Evolutionary conservation across 1,140 invertebrate genomes (phyloP), one percentile per base, ranked within the genome.

Genomic region (Apis laboriosa): DNA sequence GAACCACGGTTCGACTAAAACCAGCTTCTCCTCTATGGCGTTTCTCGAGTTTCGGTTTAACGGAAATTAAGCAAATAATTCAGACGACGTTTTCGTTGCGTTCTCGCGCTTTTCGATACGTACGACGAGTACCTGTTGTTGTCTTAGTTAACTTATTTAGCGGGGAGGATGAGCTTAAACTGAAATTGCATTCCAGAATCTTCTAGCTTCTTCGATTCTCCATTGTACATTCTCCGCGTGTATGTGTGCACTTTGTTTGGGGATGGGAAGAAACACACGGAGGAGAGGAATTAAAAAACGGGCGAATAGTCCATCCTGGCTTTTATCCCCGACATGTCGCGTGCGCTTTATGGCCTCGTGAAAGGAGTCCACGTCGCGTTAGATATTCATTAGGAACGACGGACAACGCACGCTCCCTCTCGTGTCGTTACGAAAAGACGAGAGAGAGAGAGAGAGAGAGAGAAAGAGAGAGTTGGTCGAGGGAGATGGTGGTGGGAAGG

Each of bases 31-130:
- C 68, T 58, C 64, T 24, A 78, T 49, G 83, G 66, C 84, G 72
- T 85, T 34, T 34, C 72, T 75, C 66, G 80, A 85, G 84, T 91
- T 89, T 92, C 89, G 90, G 90, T 92, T 93, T 92, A 90, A 88
- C 92, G 90, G 92, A 93, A 93, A 94, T 94, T 93, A 92, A 91
- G 91, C 92, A 90, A 93, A 94, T 93, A 92, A 43, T 43, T 43
- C 34, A 43, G 34, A 43, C 34, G 34, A 43, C 34, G 34, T 43
- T 43, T 34, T 34, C 34, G 34, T 43, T 3, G 34, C 2, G 28
- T 28, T 43, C 34, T 43, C 34, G 2, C 34, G 2, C 34, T 34
- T 34, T 34, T 34, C 34, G 34, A 43, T 43, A 7, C 34, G 34
- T 7, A 43, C 34, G 5, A 43, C 34, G 2, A 43, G 34, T 43